Percentiles rank a stretch among this genome's conserved stretches.
phyloP scores from a whole-genome alignment of 2,797 vertebrate species.

The Bovichtus diacanthus region DNA sequence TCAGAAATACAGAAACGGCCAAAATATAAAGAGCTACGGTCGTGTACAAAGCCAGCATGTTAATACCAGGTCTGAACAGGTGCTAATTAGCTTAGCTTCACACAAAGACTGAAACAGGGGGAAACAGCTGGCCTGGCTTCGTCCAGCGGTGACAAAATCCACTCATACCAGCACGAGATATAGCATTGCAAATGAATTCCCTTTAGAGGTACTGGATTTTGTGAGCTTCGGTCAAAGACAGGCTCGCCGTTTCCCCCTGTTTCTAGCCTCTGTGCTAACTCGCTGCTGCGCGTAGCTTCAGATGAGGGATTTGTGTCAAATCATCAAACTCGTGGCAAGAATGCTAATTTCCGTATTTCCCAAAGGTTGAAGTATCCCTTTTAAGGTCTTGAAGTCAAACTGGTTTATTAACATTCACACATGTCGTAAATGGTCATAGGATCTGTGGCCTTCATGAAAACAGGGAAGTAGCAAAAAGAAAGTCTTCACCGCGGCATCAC shows the following conservation, averaged over 20 bases:
- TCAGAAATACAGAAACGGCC: too few relatives aligned
- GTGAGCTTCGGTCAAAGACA: neutral
- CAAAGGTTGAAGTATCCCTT: neutral
- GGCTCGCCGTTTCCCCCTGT: neutral
- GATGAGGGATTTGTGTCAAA: neutral
- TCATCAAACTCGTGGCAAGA: neutral
- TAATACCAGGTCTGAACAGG: too few relatives aligned
- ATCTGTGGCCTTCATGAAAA: conserved; percentile 50
- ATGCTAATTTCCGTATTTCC: neutral
- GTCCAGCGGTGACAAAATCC: too few relatives aligned
- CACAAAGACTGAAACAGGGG: too few relatives aligned
- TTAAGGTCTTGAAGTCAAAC: neutral
- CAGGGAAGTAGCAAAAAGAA: conserved; percentile 70
- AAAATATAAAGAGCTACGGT: too few relatives aligned
- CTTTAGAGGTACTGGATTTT: neutral
- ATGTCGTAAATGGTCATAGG: conserved; percentile 51
- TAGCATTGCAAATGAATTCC: neutral
- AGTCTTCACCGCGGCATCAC: conserved; percentile 58
- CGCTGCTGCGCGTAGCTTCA: neutral
- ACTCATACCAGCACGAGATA: too few relatives aligned
- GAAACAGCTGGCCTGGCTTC: too few relatives aligned
- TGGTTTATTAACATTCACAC: neutral
- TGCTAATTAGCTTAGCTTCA: too few relatives aligned
- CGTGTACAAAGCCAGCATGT: too few relatives aligned
- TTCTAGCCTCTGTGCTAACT: conserved; percentile 2